These are phyloP conservation scores for Etheostoma perlongum DNA, from an alignment of 2,797 vertebrate genomes.

Conservation along the genomic window DNA sequence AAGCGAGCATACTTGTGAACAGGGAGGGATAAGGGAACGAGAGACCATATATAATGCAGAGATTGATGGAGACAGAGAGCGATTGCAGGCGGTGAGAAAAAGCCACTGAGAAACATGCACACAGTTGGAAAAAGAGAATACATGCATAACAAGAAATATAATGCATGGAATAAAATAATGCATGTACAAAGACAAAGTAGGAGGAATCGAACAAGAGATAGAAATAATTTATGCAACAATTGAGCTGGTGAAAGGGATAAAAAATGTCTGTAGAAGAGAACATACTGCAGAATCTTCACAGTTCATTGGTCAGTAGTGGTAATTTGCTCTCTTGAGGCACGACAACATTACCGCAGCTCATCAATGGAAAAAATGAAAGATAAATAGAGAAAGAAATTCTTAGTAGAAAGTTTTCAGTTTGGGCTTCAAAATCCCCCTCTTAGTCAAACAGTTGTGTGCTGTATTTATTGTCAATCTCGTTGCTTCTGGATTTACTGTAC, in stretches of 20 bases:
- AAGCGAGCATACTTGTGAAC: slow-evolving; percentile 10
- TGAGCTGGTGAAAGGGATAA: neutral
- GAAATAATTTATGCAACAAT: neutral
- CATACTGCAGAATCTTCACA: slow-evolving; percentile 55
- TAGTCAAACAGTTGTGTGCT: neutral
- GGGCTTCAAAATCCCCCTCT: neutral
- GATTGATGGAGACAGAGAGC: neutral
- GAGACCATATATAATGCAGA: slow-evolving; percentile 31
- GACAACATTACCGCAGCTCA: slow-evolving; percentile 24
- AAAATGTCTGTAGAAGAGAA: neutral
- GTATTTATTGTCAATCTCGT: neutral
- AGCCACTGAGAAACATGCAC: neutral
- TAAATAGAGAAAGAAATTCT: too few species aligned
- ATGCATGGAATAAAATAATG: neutral
- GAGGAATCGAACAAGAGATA: neutral
- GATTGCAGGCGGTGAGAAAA: neutral
- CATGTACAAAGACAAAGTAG: neutral
- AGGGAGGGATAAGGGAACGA: slow-evolving; percentile 6
- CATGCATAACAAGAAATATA: neutral
- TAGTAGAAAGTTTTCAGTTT: neutral
- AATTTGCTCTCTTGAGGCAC: slow-evolving; percentile 61
- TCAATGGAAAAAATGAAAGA: neutral
- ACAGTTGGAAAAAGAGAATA: neutral
- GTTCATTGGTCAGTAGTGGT: slow-evolving; percentile 41
- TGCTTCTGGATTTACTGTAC: neutral